Conservation (phyloP, 2,888 invertebrate species). For the Drosophila formosana region DNA sequence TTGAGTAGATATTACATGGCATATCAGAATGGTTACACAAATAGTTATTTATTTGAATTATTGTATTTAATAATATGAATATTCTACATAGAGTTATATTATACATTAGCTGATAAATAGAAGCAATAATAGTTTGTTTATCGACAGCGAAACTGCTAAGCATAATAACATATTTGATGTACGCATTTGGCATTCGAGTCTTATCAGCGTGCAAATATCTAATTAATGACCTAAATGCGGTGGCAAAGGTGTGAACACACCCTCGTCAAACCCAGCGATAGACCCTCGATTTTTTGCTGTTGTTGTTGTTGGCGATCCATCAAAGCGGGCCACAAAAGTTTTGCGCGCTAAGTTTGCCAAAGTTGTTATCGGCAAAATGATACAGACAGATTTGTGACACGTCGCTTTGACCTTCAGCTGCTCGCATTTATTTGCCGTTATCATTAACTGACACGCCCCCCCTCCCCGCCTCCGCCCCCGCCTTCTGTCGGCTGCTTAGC, state of each 20-base stretch:
- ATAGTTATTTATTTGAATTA: too few species aligned
- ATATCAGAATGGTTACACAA: too few species aligned
- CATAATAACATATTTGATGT: too few species aligned
- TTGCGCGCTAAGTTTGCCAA: background rate
- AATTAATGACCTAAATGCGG: background rate
- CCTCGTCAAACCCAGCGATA: constrained; percentile 3
- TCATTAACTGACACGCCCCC: constrained; percentile 1
- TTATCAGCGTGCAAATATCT: background rate
- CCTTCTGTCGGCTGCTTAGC: background rate
- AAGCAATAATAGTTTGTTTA: too few species aligned
- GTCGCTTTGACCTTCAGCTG: constrained; percentile 6
- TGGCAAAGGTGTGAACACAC: background rate
- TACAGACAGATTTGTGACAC: constrained; percentile 13
- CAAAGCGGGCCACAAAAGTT: background rate
- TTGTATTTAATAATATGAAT: too few species aligned
- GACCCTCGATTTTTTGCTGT: background rate
- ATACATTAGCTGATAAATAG: too few species aligned
- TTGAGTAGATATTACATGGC: too few species aligned
- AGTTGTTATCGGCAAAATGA: constrained; percentile 14
- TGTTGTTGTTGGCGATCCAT: constrained; percentile 2
- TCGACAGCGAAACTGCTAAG: too few species aligned
- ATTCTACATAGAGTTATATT: too few species aligned
- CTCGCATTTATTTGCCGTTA: constrained; percentile 20
- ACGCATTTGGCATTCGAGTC: background rate
- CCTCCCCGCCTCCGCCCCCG: background rate